phyloP scores from a whole-genome alignment of 2,888 invertebrate genomes.

The Anarsia innoxiella region DNA sequence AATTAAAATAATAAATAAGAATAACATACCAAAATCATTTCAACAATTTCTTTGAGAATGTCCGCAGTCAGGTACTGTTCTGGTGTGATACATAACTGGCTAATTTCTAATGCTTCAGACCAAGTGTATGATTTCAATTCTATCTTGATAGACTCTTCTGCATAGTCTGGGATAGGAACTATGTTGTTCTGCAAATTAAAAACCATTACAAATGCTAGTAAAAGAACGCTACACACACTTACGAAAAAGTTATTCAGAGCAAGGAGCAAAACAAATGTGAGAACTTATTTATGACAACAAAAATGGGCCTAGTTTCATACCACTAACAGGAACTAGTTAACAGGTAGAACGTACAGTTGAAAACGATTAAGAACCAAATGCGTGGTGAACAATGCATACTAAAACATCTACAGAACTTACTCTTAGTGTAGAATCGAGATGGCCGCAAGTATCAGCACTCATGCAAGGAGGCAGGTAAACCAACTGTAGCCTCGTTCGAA shows the following conservation, averaged over 20 bases:
- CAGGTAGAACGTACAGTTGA: no score
- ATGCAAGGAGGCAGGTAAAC: slow-evolving; percentile 45
- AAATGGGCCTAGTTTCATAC: no score
- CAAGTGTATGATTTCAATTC: slow-evolving; percentile 54
- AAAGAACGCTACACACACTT: no score
- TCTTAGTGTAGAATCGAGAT: slow-evolving; percentile 31
- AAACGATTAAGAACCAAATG: no score
- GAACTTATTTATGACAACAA: no score
- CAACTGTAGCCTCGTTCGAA: slow-evolving; percentile 39
- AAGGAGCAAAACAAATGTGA: no score
- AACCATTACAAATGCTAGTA: no score
- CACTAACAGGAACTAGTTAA: no score
- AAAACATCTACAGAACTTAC: no score
- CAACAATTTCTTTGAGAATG: slow-evolving; percentile 50
- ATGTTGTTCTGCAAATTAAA: slow-evolving; percentile 32
- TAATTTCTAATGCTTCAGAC: slow-evolving; percentile 60
- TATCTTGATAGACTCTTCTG: slow-evolving; percentile 49
- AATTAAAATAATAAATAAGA: not conserved
- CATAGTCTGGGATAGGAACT: slow-evolving; percentile 39
- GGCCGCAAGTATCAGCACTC: slow-evolving; percentile 32
- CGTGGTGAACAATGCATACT: no score
- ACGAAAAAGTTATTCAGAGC: no score
- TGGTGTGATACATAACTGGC: slow-evolving; percentile 42
- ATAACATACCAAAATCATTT: slow-evolving; percentile 57
- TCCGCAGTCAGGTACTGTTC: slow-evolving; percentile 50